Conservation (phyloP, 2,113 vertebrate species). For the Chroicocephalus ridibundus region DNA sequence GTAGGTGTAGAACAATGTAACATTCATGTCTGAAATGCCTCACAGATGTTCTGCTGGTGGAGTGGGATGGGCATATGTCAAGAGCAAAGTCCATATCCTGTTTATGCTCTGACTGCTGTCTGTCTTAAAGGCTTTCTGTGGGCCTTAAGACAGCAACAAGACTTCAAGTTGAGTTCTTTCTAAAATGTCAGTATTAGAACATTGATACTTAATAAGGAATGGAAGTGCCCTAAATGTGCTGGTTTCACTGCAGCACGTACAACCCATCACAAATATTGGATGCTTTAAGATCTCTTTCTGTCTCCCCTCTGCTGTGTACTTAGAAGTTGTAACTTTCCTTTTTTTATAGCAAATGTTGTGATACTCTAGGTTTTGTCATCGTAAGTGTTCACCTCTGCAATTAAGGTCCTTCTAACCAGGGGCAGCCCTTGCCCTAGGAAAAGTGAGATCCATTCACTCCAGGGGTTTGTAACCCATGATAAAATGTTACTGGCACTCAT, state of each 20-base stretch:
- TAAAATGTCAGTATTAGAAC: not conserved
- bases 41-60: constrained; percentile 22
- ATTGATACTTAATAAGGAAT: not conserved
- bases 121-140: not conserved
- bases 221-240: not conserved
- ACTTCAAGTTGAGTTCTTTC: not conserved
- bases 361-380: not conserved
- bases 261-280: not conserved
- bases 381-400: not conserved
- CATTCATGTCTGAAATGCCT: not conserved
- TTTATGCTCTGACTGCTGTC: not conserved
- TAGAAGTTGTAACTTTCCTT: not conserved
- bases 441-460: not conserved
- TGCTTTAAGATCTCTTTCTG: not conserved
- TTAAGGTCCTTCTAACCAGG: not conserved
- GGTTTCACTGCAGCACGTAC: not conserved
- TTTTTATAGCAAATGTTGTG: not conserved
- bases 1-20: constrained; percentile 15
- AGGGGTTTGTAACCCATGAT: not conserved
- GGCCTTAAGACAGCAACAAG: not conserved
- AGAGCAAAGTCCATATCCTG: not conserved
- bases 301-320: not conserved
- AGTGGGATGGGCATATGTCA: not conserved
- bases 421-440: not conserved
- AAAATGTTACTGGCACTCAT: not conserved